Conservation (phyloP, 2,888 invertebrate species). For the Melanchra persicariae region DNA sequence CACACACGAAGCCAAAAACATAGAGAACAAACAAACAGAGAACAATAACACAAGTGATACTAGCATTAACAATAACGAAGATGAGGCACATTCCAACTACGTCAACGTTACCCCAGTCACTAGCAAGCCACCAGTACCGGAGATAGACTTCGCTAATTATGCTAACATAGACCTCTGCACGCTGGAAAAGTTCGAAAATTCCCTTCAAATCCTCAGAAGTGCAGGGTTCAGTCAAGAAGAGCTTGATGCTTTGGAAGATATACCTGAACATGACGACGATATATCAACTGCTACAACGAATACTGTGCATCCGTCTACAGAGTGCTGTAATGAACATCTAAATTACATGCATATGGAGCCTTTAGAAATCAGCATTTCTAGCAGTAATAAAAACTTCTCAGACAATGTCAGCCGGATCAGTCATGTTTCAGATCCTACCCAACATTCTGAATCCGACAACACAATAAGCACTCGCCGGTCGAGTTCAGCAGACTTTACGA, state of each 20-base stretch:
- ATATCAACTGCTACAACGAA: constrained; percentile 85
- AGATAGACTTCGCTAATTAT: constrained; percentile 91
- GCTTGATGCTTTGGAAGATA: constrained; percentile 87
- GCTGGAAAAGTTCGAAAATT: constrained; percentile 94
- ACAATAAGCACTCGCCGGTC: constrained; percentile 89
- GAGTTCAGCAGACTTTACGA: constrained; percentile 92
- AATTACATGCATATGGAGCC: constrained; percentile 87
- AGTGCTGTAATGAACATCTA: constrained; percentile 83
- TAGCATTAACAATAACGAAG: constrained; percentile 75
- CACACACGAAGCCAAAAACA: constrained; percentile 84
- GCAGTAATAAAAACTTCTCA: constrained; percentile 86
- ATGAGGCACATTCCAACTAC: constrained; percentile 86
- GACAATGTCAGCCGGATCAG: constrained; percentile 90
- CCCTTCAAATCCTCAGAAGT: constrained; percentile 92
- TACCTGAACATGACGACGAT: constrained; percentile 86
- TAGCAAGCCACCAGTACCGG: constrained; percentile 73
- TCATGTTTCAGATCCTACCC: constrained; percentile 88
- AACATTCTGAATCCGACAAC: constrained; percentile 84
- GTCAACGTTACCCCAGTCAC: constrained; percentile 87
- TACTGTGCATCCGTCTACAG: constrained; percentile 81
- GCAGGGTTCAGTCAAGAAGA: constrained; percentile 91
- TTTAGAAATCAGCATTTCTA: constrained; percentile 82
- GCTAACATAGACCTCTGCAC: constrained; percentile 95
- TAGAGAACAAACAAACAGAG: constrained; percentile 89
- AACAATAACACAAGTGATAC: constrained; percentile 77